Base-by-base conservation (phyloP, 2,888 invertebrate genomes). In the Sericinus montela region DNA sequence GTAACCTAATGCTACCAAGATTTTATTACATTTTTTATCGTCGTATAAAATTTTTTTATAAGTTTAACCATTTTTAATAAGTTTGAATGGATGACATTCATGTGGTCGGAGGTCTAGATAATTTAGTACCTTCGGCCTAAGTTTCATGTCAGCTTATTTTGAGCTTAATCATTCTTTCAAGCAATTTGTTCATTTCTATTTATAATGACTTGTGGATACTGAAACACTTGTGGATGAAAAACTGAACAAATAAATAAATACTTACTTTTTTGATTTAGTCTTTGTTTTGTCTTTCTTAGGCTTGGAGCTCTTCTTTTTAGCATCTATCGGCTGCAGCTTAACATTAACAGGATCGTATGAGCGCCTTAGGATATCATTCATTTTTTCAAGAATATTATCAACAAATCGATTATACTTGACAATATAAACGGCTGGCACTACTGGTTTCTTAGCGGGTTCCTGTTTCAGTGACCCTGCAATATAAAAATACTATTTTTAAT, bases 271-370 rank as follows among this genome's bases (percentile, higher is more conserved):
- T 36, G 50, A 50, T 8, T 74, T 80, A 0, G 72, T 65, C 53
- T 82, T 73, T 19, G 67, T 86, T 65, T 85, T 90, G 48, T 71
- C 75, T 56, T 86, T 81, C 63, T 90, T 90, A 5, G 88, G 85
- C 52, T 89, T 91, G 4, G 79, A 80, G 39, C 63, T 87, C 51
- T 90, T 89, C 64, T 91, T 92, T 56, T 80, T 87, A 8, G 84
- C 89, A 15, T 90, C 80, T 9, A 89, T 90, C 0, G 90, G 89
- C 55, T 92, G 90, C 28, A 94, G 78, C 66, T 93, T 93, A 0
- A 96, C 96, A 57, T 94, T 93, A 49, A 96, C 96, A 0, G 96
- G 96, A 72, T 96, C 96, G 78, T 95, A 96, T 42, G 94, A 94
- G 56, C 92, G 91, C 41, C 93, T 91, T 56, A 96, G 82, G 51